These are phyloP conservation scores for Pogoniulus pusillus DNA, from an alignment of 2,797 vertebrate species.

Conservation along the genomic window DNA sequence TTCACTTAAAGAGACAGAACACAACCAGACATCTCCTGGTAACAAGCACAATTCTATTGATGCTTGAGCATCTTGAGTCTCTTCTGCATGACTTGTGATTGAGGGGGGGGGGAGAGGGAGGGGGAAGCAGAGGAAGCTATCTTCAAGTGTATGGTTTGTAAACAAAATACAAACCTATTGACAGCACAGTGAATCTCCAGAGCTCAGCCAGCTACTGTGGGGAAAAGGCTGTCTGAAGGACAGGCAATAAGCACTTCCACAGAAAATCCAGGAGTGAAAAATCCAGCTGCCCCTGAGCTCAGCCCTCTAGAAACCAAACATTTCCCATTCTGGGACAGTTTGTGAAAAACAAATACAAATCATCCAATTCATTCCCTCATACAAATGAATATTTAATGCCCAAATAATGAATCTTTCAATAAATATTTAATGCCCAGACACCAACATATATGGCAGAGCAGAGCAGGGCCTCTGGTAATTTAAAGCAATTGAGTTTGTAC, in stretches of 20 bases:
- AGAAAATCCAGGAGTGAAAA: not conserved
- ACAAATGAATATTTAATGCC: slow-evolving; percentile 74
- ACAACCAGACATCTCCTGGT: not conserved
- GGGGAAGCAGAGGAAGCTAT: not conserved
- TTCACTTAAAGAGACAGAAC: slow-evolving; percentile 54
- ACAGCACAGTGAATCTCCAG: not conserved
- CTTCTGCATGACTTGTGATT: not conserved
- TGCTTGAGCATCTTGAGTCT: not conserved
- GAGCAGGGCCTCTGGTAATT: not conserved
- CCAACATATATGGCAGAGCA: slow-evolving; percentile 53
- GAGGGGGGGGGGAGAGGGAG: accelerated
- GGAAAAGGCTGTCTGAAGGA: not conserved
- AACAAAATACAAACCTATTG: not conserved
- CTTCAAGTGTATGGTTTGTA: not conserved
- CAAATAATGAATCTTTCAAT: slow-evolving; percentile 74
- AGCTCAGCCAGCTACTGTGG: not conserved
- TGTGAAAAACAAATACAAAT: slow-evolving; percentile 63
- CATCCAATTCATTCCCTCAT: slow-evolving; percentile 10
- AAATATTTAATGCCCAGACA: slow-evolving; percentile 73
- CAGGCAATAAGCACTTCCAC: not conserved
- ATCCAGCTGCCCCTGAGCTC: not conserved
- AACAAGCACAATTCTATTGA: not conserved
- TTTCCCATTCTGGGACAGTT: slow-evolving; percentile 44
- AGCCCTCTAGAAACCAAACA: not conserved
- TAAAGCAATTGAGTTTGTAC: slow-evolving; percentile 12